Percentiles rank a stretch among this genome's conserved stretches.
Evolutionary conservation across 2,797 vertebrate species (phyloP).

Genomic region (Limosa lapponica): DNA sequence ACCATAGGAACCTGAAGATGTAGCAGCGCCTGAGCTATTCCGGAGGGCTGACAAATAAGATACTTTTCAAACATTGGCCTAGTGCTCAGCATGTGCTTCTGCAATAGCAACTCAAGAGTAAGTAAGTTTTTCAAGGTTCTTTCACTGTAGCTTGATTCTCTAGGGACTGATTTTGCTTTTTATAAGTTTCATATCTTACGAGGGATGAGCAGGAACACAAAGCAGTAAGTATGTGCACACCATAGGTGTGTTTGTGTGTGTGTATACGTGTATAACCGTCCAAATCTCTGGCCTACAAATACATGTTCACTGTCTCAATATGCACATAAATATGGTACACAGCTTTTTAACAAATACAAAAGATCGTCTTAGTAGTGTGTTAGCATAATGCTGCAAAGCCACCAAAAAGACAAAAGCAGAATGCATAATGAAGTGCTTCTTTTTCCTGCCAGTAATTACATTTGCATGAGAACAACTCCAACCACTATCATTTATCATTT

Average conservation of each 20-base stretch:
- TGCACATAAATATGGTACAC: neutral
- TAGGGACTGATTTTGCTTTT: neutral
- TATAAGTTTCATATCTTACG: neutral
- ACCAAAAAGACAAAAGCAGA: constrained; percentile 1
- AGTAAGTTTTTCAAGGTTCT: neutral
- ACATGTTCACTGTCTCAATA: neutral
- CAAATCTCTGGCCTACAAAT: neutral
- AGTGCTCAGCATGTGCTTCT: neutral
- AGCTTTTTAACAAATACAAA: neutral
- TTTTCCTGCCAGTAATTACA: constrained; percentile 36
- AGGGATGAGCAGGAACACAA: neutral
- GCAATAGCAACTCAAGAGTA: neutral
- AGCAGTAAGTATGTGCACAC: neutral
- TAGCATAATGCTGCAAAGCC: neutral
- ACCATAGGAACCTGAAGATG: neutral
- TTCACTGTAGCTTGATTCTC: neutral
- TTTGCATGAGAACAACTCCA: constrained; percentile 22
- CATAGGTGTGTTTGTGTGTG: neutral
- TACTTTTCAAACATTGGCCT: fast-evolving
- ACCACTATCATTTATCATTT: constrained; percentile 14
- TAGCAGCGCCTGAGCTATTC: neutral
- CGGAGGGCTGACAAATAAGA: neutral
- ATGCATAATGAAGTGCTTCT: neutral
- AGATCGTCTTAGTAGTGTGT: neutral
- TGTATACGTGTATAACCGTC: neutral